Base-by-base conservation (phyloP, 2,113 vertebrate species). In the Casuarius casuarius region DNA sequence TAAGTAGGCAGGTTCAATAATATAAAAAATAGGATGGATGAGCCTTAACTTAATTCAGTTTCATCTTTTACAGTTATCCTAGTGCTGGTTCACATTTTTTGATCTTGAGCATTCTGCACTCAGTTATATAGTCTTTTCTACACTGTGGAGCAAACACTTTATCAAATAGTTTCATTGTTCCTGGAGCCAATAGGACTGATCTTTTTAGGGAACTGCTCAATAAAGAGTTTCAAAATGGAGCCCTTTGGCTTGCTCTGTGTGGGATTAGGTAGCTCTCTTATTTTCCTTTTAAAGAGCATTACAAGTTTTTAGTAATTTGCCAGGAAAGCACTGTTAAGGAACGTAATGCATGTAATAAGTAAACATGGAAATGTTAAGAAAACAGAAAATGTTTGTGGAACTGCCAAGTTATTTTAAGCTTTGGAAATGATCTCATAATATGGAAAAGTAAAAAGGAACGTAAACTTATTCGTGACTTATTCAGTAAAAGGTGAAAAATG, bases 341-440 rank as follows among this genome's bases (percentile, higher is more conserved):
- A 28, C 62, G 16, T 62, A 58, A 83, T 58, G 40, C 40, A 51
- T 66, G 51, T 49, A 79, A 71, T 49, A 86, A 94, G 67, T 91
- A 83, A 91, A 93, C 51, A 91, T 70, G 72, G 76, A 91, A 93
- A 86, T 52, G 62, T 79, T 89, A 94, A 92, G 71, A 91, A 87
- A 91, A 80, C 42, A 87, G 40, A 92, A 80, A 87, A 44, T 66
- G 49, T 83, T 86, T 93, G 84, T 89, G 66, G 52, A 91, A 38
- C 33, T 67, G 93, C 72, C 67, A 84, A 86, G 84, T 75, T 93
- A 87, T 83, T 86, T 89, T 89, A 89, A 84, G 77, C 48, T 91
- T 89, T 95, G 84, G 58, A 89, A 95, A 83, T 89, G 19, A 89
- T 76, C 72, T 91, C 73, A 75, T 63, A 38, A 56, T 52, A 67